phyloP scores from a whole-genome alignment of 1,140 invertebrate genomes.

The Gonatopus flavifemur region DNA sequence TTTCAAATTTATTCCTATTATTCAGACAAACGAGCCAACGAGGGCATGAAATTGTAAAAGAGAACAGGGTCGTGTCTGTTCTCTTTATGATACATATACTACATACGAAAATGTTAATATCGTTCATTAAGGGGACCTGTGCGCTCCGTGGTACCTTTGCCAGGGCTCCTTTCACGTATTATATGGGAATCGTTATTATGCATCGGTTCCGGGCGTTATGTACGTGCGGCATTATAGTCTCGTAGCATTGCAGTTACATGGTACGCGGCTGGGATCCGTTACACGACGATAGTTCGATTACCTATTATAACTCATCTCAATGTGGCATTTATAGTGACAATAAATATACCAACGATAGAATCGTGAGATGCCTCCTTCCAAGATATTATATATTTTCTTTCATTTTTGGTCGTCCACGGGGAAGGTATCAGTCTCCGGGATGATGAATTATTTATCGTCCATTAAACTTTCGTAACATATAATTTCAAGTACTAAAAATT shows the following conservation, averaged over 20 bases:
- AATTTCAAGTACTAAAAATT: too few relatives aligned
- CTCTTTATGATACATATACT: too few relatives aligned
- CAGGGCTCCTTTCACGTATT: constrained; percentile 24
- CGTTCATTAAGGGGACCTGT: constrained; percentile 20
- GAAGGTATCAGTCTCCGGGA: too few relatives aligned
- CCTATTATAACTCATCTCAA: constrained; percentile 45
- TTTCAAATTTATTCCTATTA: too few relatives aligned
- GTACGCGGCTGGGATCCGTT: constrained; percentile 41
- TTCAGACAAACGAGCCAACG: too few relatives aligned
- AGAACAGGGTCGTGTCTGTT: too few relatives aligned
- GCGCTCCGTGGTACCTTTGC: not conserved
- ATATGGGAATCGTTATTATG: constrained; percentile 36
- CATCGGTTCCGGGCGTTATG: constrained; percentile 23
- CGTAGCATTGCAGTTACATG: constrained; percentile 18
- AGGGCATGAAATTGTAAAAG: too few relatives aligned
- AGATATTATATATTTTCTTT: too few relatives aligned
- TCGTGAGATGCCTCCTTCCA: too few relatives aligned
- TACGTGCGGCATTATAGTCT: constrained; percentile 28
- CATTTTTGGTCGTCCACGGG: too few relatives aligned
- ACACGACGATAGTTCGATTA: constrained; percentile 33
- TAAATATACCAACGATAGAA: constrained; percentile 33
- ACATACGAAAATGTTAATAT: constrained; percentile 33
- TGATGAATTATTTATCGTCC: too few relatives aligned
- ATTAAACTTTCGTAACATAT: too few relatives aligned
- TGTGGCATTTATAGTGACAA: constrained; percentile 32